Evolutionary conservation across 2,113 vertebrate species (phyloP), one percentile per base, ranked within the genome.

Genomic region (Haemorhous mexicanus): DNA sequence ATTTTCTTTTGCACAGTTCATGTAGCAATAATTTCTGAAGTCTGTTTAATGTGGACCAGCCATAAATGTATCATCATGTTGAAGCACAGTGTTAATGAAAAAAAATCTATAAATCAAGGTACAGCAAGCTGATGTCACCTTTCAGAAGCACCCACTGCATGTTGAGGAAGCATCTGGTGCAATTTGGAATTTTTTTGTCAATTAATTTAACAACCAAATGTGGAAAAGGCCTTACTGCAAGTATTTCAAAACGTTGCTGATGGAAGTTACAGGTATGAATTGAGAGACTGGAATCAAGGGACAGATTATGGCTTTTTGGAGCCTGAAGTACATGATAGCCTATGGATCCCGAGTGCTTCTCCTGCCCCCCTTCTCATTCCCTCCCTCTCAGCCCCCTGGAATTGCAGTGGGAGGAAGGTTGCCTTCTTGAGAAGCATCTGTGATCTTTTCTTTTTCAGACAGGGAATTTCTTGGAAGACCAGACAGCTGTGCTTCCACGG

Each of bases 221-320:
- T 87, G n/a, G 39, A 83, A 76, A 91, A 83, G 37, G 58, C 9
- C 49, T 93, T 89, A 77, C 37, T 90, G 50, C 30, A 86, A 92
- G 49, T 77, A 91, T 82, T 64, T 94, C 20, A 92, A 47, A 47
- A 10, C 58, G 82, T 87, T 95, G 16, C 66, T 94, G 58, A 89
- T 95, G 87, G 66, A 93, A 94, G n/a, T 96, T 95, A 50, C 81
- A 94, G 81, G 63, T 93, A 76, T 24, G 30, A 73, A 76, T 89
- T 58, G 37, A 89, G 32, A 89, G 41, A 27, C 77, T 68, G 46
- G 66, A 89, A 69, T 56, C 58, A 73, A 87, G 84, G 80, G 77
- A 62, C 21, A 37, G n/a, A 46, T 89, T 61, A 68, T 56, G 20
- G 16, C 24, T 84, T 20, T 89, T 75, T 79, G 77, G 62, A 87